Percentiles rank a stretch among this genome's conserved stretches.
These are phyloP conservation scores for Ceriagrion tenellum DNA, from an alignment of 2,888 invertebrate genomes.

Conservation along the genomic window DNA sequence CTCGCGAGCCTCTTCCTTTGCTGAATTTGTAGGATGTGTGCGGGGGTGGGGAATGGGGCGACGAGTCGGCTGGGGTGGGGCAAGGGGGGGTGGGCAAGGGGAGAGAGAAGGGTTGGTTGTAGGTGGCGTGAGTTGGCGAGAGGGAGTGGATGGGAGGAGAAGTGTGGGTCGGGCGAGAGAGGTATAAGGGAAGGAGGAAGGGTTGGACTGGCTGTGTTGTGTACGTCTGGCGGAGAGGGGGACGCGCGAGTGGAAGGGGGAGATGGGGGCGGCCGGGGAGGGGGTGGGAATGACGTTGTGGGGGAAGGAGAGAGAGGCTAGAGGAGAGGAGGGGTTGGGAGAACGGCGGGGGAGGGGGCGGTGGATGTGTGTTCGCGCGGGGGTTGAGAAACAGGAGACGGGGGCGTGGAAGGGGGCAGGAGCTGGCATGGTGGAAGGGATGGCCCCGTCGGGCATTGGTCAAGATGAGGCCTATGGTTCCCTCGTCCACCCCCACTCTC, in stretches of 20 bases:
- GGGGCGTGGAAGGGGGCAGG: conserved; percentile 70
- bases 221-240: not conserved
- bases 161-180: too few relatives aligned
- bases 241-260: too few relatives aligned
- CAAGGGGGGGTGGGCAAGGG: not conserved
- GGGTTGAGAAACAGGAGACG: conserved; percentile 71
- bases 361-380: conserved; percentile 73
- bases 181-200: not conserved
- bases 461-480: conserved; percentile 68
- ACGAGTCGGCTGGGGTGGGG: not conserved
- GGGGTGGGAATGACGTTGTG: conserved; percentile 71
- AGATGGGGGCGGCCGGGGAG: not conserved
- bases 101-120: not conserved
- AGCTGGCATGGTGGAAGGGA: conserved; percentile 72
- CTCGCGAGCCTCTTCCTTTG: not conserved
- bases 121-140: not conserved
- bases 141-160: not conserved
- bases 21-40: not conserved
- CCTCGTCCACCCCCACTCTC: not conserved
- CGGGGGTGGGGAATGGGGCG: not conserved
- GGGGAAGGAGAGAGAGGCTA: conserved; percentile 74
- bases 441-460: conserved; percentile 75
- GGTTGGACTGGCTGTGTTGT: not conserved
- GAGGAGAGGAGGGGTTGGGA: conserved; percentile 70
- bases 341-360: conserved; percentile 70